Evolutionary conservation across 2,113 vertebrate genomes (phyloP), one percentile per base, ranked within the genome.

Genomic region (Bubo bubo): DNA sequence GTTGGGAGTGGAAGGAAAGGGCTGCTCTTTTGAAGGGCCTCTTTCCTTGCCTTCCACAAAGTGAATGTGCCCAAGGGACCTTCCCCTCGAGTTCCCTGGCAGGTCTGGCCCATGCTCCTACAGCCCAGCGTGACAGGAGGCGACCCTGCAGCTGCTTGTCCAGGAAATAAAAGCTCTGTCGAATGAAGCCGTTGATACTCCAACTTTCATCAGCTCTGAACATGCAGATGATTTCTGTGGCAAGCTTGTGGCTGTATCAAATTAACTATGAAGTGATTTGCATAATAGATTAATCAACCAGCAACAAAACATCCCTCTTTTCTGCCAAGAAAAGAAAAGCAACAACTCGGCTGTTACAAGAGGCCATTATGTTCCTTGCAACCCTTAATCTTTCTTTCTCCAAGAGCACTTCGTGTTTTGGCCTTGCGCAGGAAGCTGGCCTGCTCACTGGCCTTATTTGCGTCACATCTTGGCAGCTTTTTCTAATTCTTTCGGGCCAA

Each of bases 271-370:
- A 95, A 94, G 55, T 92, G 56, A 96, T 96, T 97, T 97, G 91
- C 95, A 96, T 97, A 97, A 97, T 83, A 94, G 95, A 96, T 97
- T 96, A 95, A 97, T 97, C 96, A 97, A 55, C 82, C 71, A 73
- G 91, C 86, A 89, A 95, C 94, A 88, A 92, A 96, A 72, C 66
- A 77, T 84, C 72, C 49, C 35, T 88, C 75, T 95, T 79, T 90
- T 87, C 86, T 94, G 92, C 96, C 92, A 95, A 81, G 88, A 35
- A 88, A 92, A 95, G 92, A 70, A 95, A 96, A 92, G 83, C 88
- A 88, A 53, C 83, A 93, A 79, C 94, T 90, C 79, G 12, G 62
- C 90, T 88, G 90, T 88, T 92, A 92, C 88, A 95, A 93, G 95
- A 94, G 87, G 84, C 95, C 70, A 73, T 95, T 97, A 73, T 95